Percentiles rank a stretch among this genome's conserved stretches.
Conservation (phyloP, 2,113 vertebrate species). For the Ahaetulla prasina region DNA sequence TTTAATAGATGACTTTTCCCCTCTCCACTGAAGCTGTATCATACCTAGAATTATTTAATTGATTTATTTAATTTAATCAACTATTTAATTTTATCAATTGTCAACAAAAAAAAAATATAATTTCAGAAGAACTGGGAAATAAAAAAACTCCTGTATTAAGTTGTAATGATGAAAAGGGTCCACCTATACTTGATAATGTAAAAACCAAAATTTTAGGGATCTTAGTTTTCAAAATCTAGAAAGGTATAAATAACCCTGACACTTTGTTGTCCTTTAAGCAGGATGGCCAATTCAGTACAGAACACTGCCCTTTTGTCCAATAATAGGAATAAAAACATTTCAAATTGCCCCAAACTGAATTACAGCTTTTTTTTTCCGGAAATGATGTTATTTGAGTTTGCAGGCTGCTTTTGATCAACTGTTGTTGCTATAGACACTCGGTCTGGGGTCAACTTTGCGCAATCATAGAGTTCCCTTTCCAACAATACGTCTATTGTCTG, state of each 20-base stretch:
- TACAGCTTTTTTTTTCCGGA: conserved; percentile 39
- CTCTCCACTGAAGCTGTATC: not conserved
- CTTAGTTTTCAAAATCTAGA: not conserved
- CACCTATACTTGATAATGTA: not conserved
- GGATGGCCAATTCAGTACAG: conserved; percentile 18
- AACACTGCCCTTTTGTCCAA: conserved; percentile 8
- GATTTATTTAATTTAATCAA: not conserved
- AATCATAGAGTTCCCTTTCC: not conserved
- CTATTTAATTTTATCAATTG: not conserved
- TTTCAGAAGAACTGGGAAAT: not conserved
- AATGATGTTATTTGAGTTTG: conserved; percentile 39
- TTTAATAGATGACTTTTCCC: not conserved
- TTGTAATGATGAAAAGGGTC: not conserved
- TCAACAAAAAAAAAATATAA: not conserved
- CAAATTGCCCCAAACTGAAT: conserved; percentile 41
- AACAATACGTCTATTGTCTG: not conserved
- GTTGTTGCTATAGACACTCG: conserved; percentile 58
- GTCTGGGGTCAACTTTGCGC: conserved; percentile 2
- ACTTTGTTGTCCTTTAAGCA: conserved; percentile 18
- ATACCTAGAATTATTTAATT: not conserved
- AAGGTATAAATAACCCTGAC: conserved; percentile 4
- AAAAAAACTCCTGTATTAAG: not conserved
- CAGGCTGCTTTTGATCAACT: conserved; percentile 27
- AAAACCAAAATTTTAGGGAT: not conserved
- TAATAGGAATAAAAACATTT: conserved; percentile 49